Percentiles rank a stretch among this genome's conserved stretches.
phyloP scores from a whole-genome alignment of 2,113 vertebrate genomes.

The Anoura caudifer region DNA sequence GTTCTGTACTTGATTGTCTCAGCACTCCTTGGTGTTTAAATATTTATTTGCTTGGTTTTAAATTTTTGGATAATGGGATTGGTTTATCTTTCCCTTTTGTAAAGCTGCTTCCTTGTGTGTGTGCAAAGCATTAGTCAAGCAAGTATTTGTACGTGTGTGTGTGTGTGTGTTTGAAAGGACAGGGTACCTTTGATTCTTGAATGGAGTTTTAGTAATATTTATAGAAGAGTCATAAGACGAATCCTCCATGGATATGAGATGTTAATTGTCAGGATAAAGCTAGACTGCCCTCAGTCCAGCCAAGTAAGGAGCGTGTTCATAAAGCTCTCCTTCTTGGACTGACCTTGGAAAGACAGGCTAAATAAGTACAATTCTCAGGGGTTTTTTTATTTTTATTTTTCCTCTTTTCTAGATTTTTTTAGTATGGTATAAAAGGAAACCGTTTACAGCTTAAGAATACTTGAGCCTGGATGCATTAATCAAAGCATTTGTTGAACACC shows the following conservation, averaged over 20 bases:
- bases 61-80: neutral
- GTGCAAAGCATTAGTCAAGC: neutral
- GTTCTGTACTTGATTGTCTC: neutral
- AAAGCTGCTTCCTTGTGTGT: neutral
- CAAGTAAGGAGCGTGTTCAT: neutral
- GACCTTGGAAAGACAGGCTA: neutral
- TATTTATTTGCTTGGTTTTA: neutral
- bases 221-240: neutral
- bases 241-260: neutral
- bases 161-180: neutral
- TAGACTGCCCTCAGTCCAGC: neutral
- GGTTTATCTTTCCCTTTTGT: neutral
- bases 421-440: neutral
- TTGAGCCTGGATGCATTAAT: neutral
- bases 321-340: neutral
- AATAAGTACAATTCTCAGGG: neutral
- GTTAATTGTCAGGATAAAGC: neutral
- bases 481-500: neutral
- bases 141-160: neutral
- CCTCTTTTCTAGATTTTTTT: neutral
- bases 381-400: neutral
- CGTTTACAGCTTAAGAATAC: neutral
- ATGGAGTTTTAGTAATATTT: neutral
- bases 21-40: neutral
- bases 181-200: neutral